Evolutionary conservation across 2,888 invertebrate genomes (phyloP).

Genomic region (Nasonovia ribisnigri): DNA sequence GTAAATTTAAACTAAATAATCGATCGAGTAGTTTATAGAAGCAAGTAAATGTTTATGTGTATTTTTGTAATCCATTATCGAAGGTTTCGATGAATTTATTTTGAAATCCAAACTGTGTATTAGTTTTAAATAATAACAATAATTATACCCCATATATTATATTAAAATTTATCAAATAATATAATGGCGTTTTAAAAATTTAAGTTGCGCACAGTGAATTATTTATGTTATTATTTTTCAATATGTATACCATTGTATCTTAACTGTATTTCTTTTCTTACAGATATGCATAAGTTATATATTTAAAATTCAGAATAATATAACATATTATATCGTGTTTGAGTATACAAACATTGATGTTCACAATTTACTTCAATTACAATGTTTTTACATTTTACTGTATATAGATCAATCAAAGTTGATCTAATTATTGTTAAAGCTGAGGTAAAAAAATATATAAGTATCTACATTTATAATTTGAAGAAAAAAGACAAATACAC

Average conservation of each 20-base stretch:
- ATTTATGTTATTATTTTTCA: slow-evolving; percentile 33
- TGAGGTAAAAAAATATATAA: background rate
- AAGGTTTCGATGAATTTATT: slow-evolving; percentile 30
- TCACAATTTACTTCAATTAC: background rate
- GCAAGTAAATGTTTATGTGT: slow-evolving; percentile 50
- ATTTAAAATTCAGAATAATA: slow-evolving; percentile 3
- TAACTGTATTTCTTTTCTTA: background rate
- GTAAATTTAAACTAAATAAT: slow-evolving; percentile 55
- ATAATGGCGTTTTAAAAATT: slow-evolving; percentile 38
- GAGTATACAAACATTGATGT: background rate
- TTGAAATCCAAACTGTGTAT: slow-evolving; percentile 37
- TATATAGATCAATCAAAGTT: background rate
- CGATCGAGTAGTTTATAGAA: slow-evolving; percentile 62
- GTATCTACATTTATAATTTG: background rate
- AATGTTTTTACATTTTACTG: slow-evolving; percentile 5
- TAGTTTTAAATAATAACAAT: slow-evolving; percentile 39
- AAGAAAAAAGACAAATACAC: background rate
- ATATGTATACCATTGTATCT: slow-evolving; percentile 27
- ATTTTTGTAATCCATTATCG: slow-evolving; percentile 56
- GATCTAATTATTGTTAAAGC: slow-evolving; percentile 17
- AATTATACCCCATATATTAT: slow-evolving; percentile 17
- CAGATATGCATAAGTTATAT: slow-evolving; percentile 8
- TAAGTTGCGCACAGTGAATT: slow-evolving; percentile 50
- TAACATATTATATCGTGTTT: background rate
- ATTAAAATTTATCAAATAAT: slow-evolving; percentile 27